Evolutionary conservation across 2,888 invertebrate genomes (phyloP), one percentile per base, ranked within the genome.

Genomic region (Zygothrica quintamaculata): DNA sequence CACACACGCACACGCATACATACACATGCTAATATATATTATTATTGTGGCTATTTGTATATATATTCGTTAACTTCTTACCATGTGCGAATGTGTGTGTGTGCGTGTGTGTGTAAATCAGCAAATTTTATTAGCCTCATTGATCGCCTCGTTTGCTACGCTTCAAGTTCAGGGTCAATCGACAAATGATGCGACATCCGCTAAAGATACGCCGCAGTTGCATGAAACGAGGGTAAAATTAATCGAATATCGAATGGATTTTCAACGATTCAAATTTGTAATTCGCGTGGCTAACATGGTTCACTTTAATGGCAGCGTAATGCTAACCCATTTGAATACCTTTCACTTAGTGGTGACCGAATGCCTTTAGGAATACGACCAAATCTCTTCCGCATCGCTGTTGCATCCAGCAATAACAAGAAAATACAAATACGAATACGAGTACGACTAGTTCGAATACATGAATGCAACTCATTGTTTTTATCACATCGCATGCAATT

Each of bases 141-240:
- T 51, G 34, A 44, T 50, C 37, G 56, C 13, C 22, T 42, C 15
- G 58, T 37, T n/a, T 48, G 47, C 46, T 44, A 37, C 16, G 48
- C 55, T 43, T 77, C 77, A 76, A 76, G 76, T 76, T 76, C 76
- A 76, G 74, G 77, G 74, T 58, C 65, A 42, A 11, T n/a, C 7
- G 25, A 25, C 31, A 42, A 8, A 43, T 34, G 56, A 61, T 51
- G 68, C 18, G 18, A 22, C 18, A 22, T 22, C 18, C 18, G 18
- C 18, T 5, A 22, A 22, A 22, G 18, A 22, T 22, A 3, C 29
- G 29, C 29, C n/a, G n/a, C 29, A 29, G 5, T 5, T 29, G 5
- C 29, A 3, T 9, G 9, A 29, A 29, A 29, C 29, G n/a, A 29
- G n/a, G n/a, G 7, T 9, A 29, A 29, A 5, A 26, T 4, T 29